Evolutionary conservation across 1,140 invertebrate species (phyloP).

Genomic region (Plutomurus gul): DNA sequence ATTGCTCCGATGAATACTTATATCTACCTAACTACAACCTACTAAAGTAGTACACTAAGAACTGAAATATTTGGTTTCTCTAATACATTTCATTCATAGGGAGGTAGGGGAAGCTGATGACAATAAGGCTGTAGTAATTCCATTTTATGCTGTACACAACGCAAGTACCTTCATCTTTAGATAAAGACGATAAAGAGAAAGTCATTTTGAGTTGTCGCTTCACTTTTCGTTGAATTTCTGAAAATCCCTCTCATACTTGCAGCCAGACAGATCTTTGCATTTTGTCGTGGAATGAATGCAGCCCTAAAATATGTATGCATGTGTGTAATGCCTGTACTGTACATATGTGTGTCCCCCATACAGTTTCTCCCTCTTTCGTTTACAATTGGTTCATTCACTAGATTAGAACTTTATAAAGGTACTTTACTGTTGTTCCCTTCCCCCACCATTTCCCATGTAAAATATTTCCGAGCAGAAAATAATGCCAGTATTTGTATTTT

Average conservation of each 20-base stretch:
- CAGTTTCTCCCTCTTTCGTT: conserved; percentile 5
- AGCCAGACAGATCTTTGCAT: neutral
- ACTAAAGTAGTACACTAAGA: neutral
- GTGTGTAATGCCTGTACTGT: neutral
- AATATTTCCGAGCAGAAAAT: too few relatives aligned
- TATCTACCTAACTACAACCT: neutral
- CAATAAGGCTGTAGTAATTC: neutral
- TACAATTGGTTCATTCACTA: conserved; percentile 6
- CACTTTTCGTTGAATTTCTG: neutral
- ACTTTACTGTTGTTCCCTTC: too few relatives aligned
- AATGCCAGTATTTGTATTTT: too few relatives aligned
- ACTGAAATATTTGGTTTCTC: neutral
- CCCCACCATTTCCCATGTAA: neutral
- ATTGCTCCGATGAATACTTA: neutral
- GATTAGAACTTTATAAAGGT: neutral
- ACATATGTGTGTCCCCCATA: too few relatives aligned
- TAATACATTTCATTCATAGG: neutral
- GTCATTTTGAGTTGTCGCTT: conserved; percentile 20
- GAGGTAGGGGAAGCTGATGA: neutral
- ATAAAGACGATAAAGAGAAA: neutral
- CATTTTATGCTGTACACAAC: neutral
- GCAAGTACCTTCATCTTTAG: neutral
- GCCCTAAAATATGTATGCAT: neutral
- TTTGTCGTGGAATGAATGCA: neutral
- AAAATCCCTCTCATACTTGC: neutral